Percentiles rank a stretch among this genome's conserved stretches.
phyloP scores from a whole-genome alignment of 2,113 vertebrate species.

The Prolemur simus region DNA sequence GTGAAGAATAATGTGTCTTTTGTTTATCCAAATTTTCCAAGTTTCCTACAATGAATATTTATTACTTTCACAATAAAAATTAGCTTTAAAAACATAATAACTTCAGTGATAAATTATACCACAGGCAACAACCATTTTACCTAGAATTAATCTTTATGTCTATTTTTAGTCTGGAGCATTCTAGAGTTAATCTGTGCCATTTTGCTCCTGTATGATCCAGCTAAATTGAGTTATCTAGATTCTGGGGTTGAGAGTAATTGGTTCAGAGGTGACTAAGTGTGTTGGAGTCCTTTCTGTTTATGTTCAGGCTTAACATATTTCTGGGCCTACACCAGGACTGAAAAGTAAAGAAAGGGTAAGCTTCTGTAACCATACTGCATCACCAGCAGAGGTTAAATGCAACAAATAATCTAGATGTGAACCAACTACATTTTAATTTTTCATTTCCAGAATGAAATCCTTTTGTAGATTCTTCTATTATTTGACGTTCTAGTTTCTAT shows the following conservation, averaged over 20 bases:
- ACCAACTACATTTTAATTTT: background rate
- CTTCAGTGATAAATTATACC: background rate
- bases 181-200: background rate
- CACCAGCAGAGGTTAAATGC: background rate
- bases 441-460: background rate
- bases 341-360: background rate
- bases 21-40: background rate
- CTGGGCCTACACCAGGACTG: background rate
- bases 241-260: background rate
- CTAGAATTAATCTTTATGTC: background rate
- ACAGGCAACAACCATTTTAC: background rate
- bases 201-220: background rate
- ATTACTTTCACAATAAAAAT: constrained; percentile 7
- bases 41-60: background rate
- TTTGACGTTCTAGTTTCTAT: background rate
- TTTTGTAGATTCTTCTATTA: background rate
- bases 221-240: background rate
- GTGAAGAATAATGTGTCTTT: background rate
- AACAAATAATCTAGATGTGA: background rate
- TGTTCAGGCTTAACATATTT: background rate
- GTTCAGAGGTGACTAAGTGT: background rate
- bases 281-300: background rate
- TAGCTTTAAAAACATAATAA: background rate
- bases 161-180: constrained; percentile 23
- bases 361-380: background rate